Percentiles rank a stretch among this genome's conserved stretches.
These are phyloP conservation scores for Lochmaea capreae DNA, from an alignment of 2,888 invertebrate species.

Conservation along the genomic window DNA sequence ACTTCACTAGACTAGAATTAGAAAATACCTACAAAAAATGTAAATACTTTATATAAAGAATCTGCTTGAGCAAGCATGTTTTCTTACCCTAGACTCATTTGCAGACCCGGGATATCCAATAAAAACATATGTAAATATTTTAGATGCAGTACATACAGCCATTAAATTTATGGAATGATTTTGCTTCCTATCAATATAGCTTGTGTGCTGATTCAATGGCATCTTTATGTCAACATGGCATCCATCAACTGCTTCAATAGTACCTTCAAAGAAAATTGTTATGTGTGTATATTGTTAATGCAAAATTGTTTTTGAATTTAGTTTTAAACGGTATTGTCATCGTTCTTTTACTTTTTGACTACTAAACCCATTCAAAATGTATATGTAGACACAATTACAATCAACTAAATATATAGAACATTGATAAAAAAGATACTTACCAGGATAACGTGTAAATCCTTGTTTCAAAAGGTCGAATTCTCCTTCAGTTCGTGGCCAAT, in stretches of 20 bases:
- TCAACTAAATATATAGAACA: too few species aligned
- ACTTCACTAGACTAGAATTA: too few species aligned
- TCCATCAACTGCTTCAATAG: constrained; percentile 44
- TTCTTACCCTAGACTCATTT: constrained; percentile 42
- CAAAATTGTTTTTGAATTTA: too few species aligned
- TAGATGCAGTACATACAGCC: constrained; percentile 39
- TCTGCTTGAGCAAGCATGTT: too few species aligned
- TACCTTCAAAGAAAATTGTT: constrained; percentile 24
- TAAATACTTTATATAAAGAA: background rate
- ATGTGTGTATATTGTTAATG: too few species aligned
- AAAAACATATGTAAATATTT: constrained; percentile 41
- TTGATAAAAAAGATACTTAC: too few species aligned
- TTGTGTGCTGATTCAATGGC: constrained; percentile 42
- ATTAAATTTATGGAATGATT: constrained; percentile 44
- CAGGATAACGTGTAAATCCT: constrained; percentile 19
- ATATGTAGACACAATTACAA: too few species aligned
- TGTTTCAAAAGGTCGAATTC: constrained; percentile 22
- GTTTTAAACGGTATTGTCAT: too few species aligned
- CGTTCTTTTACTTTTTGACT: too few species aligned
- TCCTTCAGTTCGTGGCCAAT: constrained; percentile 35
- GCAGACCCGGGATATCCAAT: constrained; percentile 46
- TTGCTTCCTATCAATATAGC: constrained; percentile 40
- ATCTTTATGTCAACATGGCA: constrained; percentile 40
- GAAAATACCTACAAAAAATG: too few species aligned
- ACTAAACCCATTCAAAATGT: too few species aligned